Conservation (phyloP, 2,797 vertebrate species). For the Stomatorhinus walkeri region DNA sequence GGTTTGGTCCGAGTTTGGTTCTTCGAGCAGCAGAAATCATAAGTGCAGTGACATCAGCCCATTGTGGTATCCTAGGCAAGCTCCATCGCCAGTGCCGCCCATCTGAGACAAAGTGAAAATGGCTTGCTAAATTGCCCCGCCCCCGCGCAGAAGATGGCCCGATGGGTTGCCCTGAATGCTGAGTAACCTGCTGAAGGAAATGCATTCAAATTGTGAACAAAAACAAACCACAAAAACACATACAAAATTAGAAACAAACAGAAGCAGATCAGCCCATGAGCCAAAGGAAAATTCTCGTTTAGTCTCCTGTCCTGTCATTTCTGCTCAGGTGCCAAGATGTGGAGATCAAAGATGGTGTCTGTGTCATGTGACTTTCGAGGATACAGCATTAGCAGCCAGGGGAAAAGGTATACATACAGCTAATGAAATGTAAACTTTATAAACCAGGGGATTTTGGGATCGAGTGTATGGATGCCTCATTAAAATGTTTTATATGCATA, state of each 20-base stretch:
- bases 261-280: background rate
- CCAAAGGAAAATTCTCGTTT: background rate
- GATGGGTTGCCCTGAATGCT: background rate
- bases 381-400: background rate
- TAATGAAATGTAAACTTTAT: conserved; percentile 3
- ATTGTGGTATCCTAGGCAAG: background rate
- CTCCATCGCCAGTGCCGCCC: background rate
- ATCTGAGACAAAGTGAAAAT: background rate
- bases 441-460: background rate
- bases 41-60: background rate
- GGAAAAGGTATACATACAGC: background rate
- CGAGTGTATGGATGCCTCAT: background rate
- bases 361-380: background rate
- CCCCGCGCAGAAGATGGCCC: background rate
- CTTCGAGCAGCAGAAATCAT: background rate
- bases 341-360: background rate
- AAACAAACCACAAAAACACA: background rate
- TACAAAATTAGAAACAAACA: background rate
- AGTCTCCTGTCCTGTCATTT: background rate
- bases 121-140: background rate
- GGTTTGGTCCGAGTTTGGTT: background rate
- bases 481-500: conserved; percentile 5
- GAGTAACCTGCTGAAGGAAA: background rate
- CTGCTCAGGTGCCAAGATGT: background rate
- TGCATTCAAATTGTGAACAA: background rate